Base-by-base conservation (phyloP, 1,140 invertebrate species). In the Drosophila melanica region DNA sequence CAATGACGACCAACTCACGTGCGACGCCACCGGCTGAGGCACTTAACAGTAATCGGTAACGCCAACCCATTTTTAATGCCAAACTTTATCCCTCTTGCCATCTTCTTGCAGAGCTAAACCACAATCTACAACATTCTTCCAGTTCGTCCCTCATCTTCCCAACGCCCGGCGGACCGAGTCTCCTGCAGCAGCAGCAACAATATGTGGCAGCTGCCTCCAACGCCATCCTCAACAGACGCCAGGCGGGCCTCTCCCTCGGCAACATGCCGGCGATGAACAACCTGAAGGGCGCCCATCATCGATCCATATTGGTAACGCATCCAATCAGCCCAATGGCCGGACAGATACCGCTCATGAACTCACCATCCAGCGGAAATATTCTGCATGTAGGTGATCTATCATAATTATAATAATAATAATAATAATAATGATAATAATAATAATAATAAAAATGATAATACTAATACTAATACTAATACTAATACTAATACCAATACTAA, bases 321-420 rank as follows among this genome's bases (percentile, higher is more conserved):
- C 80, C 82, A 20, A 77, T 91, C 86, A 67, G 79, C 81, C 72
- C 90, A 79, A 27, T 87, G 51, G 54, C n/a, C 41, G 79, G 75
- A 11, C 81, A 84, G 47, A 47, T 93, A 69, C 86, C 90, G 16
- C 87, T 95, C 6, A 93, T 95, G 75, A 94, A 93, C 73, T 95
- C 94, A 30, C 93, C 94, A 9, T 95, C 94, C 23, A 95, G 94
- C 81, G 94, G 94, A 41, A 95, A 95, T 60, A 95, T 95, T 90
- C 92, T 95, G 67, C 94, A 95, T 84, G 95, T 95, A 90, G 90
- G 92, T 27, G 0, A 0, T 42, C 6, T 30, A 3, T 27, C 3
- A 27, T 27, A 27, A 27, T 27, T 3, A 27, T 27, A 27, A 27
- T 27, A 27, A 27, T 2, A 7, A 27, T 27, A 27, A 27, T 27